Conservation (phyloP, 2,888 invertebrate species). For the Geotrupes spiniger region DNA sequence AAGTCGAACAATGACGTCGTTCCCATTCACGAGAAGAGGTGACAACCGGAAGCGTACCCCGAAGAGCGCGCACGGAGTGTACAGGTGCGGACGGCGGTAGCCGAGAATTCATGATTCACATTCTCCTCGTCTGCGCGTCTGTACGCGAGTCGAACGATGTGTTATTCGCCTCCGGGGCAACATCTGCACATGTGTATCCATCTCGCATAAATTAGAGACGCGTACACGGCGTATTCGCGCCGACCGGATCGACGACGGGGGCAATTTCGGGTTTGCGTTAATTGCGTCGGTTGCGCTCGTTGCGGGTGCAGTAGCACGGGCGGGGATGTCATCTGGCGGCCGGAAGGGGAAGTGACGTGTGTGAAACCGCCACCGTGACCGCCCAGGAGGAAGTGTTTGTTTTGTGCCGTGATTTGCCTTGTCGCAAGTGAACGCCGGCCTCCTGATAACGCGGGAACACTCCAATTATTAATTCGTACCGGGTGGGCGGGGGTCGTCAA, state of each 20-base stretch:
- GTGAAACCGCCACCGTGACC: conserved; percentile 45
- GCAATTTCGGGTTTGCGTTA: too few species aligned
- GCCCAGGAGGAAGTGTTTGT: conserved; percentile 39
- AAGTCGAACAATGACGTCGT: too few species aligned
- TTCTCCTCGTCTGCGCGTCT: conserved; percentile 3
- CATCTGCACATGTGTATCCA: too few species aligned
- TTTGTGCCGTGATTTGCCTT: conserved; percentile 43
- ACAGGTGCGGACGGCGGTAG: conserved; percentile 1
- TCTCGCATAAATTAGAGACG: too few species aligned
- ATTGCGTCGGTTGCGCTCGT: conserved; percentile 5
- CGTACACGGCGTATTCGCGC: too few species aligned
- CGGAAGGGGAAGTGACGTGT: conserved; percentile 46
- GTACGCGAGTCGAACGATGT: not conserved
- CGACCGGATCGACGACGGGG: too few species aligned
- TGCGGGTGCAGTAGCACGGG: conserved; percentile 14
- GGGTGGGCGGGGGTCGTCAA: too few species aligned
- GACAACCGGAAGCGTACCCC: too few species aligned
- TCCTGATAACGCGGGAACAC: not conserved
- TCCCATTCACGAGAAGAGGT: too few species aligned
- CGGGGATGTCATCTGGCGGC: conserved; percentile 33
- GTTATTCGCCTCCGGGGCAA: too few species aligned
- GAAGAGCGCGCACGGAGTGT: not conserved
- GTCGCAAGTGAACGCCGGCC: conserved; percentile 16
- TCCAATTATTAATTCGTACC: not conserved
- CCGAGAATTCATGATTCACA: conserved; percentile 2